phyloP scores from a whole-genome alignment of 2,797 vertebrate species.

The Coreius guichenoti region DNA sequence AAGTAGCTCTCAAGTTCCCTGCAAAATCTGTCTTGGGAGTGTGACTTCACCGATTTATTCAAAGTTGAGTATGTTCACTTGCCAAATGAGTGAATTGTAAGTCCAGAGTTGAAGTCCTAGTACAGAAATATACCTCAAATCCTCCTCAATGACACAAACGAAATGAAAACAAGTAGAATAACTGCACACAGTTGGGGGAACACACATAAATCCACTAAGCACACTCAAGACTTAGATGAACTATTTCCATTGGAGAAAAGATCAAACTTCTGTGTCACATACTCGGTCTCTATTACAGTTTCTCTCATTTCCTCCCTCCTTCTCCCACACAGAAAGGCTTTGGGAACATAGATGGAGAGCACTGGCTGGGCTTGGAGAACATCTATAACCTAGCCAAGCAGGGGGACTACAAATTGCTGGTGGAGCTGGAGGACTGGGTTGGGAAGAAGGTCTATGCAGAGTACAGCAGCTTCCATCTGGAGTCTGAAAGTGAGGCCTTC shows the following conservation, averaged over 20 bases:
- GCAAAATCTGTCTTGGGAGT: slow-evolving; percentile 18
- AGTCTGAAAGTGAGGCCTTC: slow-evolving; percentile 91
- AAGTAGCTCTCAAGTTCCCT: slow-evolving; percentile 22
- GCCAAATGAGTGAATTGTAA: slow-evolving; percentile 33
- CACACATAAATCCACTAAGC: slow-evolving; percentile 17
- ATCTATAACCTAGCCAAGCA: slow-evolving; percentile 94
- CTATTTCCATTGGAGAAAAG: slow-evolving; percentile 23
- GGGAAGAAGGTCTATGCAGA: slow-evolving; percentile 98
- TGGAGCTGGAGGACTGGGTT: slow-evolving; percentile 97
- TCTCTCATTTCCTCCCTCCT: slow-evolving; percentile 10
- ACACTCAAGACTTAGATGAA: background rate
- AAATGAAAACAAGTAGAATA: slow-evolving; percentile 21
- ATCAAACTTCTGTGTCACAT: slow-evolving; percentile 5
- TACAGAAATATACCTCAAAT: slow-evolving; percentile 11
- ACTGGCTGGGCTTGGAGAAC: slow-evolving; percentile 96
- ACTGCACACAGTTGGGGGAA: slow-evolving; percentile 2
- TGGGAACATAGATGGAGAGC: slow-evolving; percentile 94
- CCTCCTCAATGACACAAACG: slow-evolving; percentile 3
- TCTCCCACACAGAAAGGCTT: slow-evolving; percentile 89
- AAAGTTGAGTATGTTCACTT: background rate
- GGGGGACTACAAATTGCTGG: slow-evolving; percentile 92
- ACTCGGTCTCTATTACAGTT: background rate
- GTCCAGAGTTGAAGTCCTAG: slow-evolving; percentile 4
- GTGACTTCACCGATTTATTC: slow-evolving; percentile 32
- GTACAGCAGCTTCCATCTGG: slow-evolving; percentile 95